These are phyloP conservation scores for Rhabditophanes sp. DNA, from an alignment of 2,888 invertebrate genomes.

Conservation along the genomic window DNA sequence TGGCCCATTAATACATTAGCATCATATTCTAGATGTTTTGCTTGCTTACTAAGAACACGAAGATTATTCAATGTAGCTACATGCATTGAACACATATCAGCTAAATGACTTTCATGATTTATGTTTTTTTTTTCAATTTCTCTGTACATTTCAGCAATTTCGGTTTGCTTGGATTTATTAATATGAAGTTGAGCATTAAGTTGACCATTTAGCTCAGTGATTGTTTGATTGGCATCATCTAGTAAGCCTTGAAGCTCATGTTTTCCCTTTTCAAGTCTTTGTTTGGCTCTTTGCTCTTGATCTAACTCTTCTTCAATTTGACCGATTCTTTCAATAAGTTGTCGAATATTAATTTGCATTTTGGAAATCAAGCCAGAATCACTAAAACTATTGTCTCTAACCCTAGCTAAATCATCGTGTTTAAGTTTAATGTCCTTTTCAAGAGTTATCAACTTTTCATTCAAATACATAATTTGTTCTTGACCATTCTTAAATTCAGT, in stretches of 20 bases:
- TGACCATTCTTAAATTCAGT: conserved; percentile 93
- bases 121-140: conserved; percentile 95
- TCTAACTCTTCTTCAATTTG: conserved; percentile 98
- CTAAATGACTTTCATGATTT: conserved; percentile 88
- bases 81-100: conserved; percentile 61
- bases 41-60: conserved; percentile 16
- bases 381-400: conserved; percentile 63
- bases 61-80: conserved; percentile 32
- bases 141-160: conserved; percentile 71
- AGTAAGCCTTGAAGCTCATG: conserved; percentile 83
- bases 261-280: conserved; percentile 15
- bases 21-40: conserved; percentile 17
- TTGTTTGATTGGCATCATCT: conserved; percentile 83
- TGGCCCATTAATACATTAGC: conserved; percentile 14
- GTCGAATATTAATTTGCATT: conserved; percentile 90
- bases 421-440: conserved; percentile 74
- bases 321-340: conserved; percentile 78
- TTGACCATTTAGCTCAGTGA: conserved; percentile 97
- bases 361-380: conserved; percentile 93
- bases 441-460: conserved; percentile 88
- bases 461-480: conserved; percentile 83
- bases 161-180: conserved; percentile 27
- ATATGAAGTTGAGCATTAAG: conserved; percentile 65
- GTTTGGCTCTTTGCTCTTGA: conserved; percentile 56
- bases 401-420: background rate